Percentiles rank a stretch among this genome's conserved stretches.
phyloP scores from a whole-genome alignment of 2,797 vertebrate species.

The Percopsis omiscomaycus region DNA sequence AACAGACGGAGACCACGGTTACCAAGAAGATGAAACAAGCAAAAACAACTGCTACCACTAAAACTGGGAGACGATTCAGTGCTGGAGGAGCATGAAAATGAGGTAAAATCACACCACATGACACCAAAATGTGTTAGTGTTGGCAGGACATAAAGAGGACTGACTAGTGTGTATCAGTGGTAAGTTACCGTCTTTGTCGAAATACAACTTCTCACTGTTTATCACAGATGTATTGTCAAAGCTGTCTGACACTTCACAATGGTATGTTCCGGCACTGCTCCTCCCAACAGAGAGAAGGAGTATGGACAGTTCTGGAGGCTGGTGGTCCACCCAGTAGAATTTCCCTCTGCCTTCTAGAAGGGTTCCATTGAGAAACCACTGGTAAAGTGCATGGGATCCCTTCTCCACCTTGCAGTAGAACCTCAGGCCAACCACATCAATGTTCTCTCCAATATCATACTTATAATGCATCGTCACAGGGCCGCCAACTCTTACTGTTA shows the following conservation, averaged over 20 bases:
- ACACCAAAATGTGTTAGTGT: background rate
- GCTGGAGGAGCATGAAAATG: slow-evolving; percentile 42
- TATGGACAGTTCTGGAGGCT: slow-evolving; percentile 25
- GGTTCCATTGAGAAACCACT: slow-evolving; percentile 71
- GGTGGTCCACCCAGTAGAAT: slow-evolving; percentile 47
- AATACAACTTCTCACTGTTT: slow-evolving; percentile 44
- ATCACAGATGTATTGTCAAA: slow-evolving; percentile 61
- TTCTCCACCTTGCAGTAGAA: slow-evolving; percentile 61
- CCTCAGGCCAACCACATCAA: slow-evolving; percentile 42
- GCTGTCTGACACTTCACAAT: slow-evolving; percentile 65
- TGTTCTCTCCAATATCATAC: slow-evolving; percentile 42
- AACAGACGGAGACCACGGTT: slow-evolving; percentile 57
- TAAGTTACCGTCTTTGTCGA: slow-evolving; percentile 65
- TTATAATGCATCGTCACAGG: slow-evolving; percentile 49
- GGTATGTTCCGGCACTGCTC: slow-evolving; percentile 62
- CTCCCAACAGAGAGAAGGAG: slow-evolving; percentile 48
- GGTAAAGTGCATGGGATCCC: slow-evolving; percentile 59
- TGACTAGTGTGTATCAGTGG: background rate
- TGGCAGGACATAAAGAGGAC: background rate
- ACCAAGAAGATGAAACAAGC: slow-evolving; percentile 61
- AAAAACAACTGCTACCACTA: slow-evolving; percentile 58
- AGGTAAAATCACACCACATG: background rate
- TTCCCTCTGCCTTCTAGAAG: slow-evolving; percentile 28
- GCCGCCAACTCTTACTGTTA: slow-evolving; percentile 64
- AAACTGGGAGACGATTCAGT: slow-evolving; percentile 53